Conservation (phyloP, 2,113 vertebrate species). For the Erythrolamprus reginae region DNA sequence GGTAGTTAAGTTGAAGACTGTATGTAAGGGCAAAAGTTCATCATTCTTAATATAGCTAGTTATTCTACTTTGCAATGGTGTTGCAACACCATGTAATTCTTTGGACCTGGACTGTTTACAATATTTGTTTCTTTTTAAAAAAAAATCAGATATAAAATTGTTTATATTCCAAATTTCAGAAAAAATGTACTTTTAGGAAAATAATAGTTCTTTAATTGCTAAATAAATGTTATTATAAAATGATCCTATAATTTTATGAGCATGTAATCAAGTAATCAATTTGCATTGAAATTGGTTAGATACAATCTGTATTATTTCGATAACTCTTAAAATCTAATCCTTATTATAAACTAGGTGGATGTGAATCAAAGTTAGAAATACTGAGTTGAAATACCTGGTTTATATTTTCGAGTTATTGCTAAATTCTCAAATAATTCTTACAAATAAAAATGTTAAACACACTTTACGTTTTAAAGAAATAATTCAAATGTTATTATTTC, state of each 20-base stretch:
- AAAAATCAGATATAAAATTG: not conserved
- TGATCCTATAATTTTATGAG: not conserved
- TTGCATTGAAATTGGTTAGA: not conserved
- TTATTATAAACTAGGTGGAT: not conserved
- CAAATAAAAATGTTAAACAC: constrained; percentile 61
- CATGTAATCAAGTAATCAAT: not conserved
- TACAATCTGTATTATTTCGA: not conserved
- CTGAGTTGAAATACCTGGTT: not conserved
- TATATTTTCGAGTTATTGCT: constrained; percentile 22
- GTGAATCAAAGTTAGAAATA: not conserved
- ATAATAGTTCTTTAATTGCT: not conserved
- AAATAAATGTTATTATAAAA: not conserved
- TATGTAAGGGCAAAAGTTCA: not conserved
- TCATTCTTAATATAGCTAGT: not conserved
- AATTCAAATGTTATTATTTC: constrained; percentile 64
- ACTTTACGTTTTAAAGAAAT: constrained; percentile 56
- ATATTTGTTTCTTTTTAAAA: not conserved
- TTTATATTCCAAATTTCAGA: not conserved
- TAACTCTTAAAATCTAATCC: not conserved
- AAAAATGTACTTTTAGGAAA: not conserved
- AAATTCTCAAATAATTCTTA: constrained; percentile 33
- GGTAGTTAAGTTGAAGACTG: not conserved
- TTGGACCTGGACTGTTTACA: not conserved
- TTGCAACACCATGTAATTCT: not conserved
- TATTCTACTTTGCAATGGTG: not conserved